Conservation (phyloP, 2,888 invertebrate species). For the Caenorhabditis imperialis region DNA sequence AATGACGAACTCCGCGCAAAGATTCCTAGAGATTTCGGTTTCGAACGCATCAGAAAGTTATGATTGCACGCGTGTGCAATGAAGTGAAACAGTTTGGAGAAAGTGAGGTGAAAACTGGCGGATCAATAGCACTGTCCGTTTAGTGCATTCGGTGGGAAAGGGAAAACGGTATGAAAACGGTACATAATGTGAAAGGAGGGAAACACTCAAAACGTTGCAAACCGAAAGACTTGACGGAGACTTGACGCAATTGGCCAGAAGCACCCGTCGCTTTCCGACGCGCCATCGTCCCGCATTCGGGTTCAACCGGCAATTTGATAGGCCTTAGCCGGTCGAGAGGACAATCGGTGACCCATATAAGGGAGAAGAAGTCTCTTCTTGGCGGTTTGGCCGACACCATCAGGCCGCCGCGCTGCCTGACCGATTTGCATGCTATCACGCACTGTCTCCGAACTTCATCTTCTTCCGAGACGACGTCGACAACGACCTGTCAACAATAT, state of each 20-base stretch:
- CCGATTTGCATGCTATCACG: slow-evolving; percentile 54
- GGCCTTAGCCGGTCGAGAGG: slow-evolving; percentile 50
- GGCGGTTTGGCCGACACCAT: slow-evolving; percentile 39
- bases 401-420: slow-evolving; percentile 12
- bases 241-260: slow-evolving; percentile 50
- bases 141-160: too few species aligned
- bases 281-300: slow-evolving; percentile 14
- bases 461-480: slow-evolving; percentile 1
- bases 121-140: too few species aligned
- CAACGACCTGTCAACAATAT: slow-evolving; percentile 45
- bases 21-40: too few species aligned
- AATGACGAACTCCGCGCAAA: slow-evolving; percentile 13
- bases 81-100: slow-evolving; percentile 20
- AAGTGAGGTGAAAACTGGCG: too few species aligned
- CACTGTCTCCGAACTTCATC: slow-evolving; percentile 24
- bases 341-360: slow-evolving; percentile 55
- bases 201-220: slow-evolving; percentile 48
- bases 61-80: slow-evolving; percentile 35
- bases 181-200: slow-evolving; percentile 7
- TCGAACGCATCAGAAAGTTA: slow-evolving; percentile 23
- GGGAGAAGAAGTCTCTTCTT: slow-evolving; percentile 49
- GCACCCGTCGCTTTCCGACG: slow-evolving; percentile 28
- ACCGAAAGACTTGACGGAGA: slow-evolving; percentile 42
- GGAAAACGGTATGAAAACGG: too few species aligned
- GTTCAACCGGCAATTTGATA: slow-evolving; percentile 48